Conservation (phyloP, 2,888 invertebrate genomes). For the Drosophila nr. perissopoda region DNA sequence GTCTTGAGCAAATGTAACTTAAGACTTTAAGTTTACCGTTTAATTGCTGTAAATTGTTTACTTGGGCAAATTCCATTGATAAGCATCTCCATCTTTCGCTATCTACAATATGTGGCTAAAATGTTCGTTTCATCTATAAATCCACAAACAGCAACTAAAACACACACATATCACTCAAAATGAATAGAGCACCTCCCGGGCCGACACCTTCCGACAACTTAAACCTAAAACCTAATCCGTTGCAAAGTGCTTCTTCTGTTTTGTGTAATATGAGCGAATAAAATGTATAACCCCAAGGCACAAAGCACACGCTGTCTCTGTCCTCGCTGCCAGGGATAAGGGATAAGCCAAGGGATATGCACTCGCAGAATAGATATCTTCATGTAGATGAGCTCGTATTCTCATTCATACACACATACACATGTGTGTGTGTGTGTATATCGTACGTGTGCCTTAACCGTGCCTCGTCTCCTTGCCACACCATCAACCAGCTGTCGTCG, state of each 20-base stretch:
- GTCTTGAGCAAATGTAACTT: slow-evolving; percentile 2
- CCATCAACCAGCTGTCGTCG: slow-evolving; percentile 32
- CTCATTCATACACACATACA: slow-evolving; percentile 16
- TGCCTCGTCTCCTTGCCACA: background rate
- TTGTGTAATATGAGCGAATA: slow-evolving; percentile 64
- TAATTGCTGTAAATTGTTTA: slow-evolving; percentile 7
- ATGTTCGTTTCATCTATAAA: slow-evolving; percentile 51
- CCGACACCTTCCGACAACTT: slow-evolving; percentile 13
- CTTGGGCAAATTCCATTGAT: slow-evolving; percentile 11
- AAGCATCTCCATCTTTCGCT: background rate
- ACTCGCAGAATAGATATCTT: slow-evolving; percentile 28
- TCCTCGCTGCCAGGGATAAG: slow-evolving; percentile 8
- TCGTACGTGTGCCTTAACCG: slow-evolving; percentile 26
- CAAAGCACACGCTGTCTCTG: slow-evolving; percentile 46
- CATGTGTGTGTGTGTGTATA: slow-evolving; percentile 7
- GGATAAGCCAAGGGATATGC: slow-evolving; percentile 71
- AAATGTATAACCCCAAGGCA: slow-evolving; percentile 66
- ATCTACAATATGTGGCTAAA: slow-evolving; percentile 1
- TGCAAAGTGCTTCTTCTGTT: slow-evolving; percentile 75
- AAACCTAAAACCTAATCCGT: slow-evolving; percentile 66
- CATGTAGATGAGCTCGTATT: slow-evolving; percentile 42
- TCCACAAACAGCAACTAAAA: slow-evolving; percentile 47
- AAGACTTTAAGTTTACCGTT: slow-evolving; percentile 4
- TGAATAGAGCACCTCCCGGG: slow-evolving; percentile 1
- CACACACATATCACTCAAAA: slow-evolving; percentile 20